Evolutionary conservation across 2,888 invertebrate genomes (phyloP).

Genomic region (Apamea monoglypha): DNA sequence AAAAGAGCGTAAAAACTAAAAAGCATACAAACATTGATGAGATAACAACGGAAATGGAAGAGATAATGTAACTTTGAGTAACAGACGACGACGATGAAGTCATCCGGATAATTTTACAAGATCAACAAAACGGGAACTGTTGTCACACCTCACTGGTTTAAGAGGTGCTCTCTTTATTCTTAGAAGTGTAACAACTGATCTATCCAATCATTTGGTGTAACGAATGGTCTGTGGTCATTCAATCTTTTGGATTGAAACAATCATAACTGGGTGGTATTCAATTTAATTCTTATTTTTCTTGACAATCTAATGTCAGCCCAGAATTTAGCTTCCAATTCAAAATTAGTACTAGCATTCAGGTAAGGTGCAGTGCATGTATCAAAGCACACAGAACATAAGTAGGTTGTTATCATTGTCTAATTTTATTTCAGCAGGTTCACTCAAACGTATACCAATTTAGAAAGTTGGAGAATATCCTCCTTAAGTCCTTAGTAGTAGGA

Average conservation of each 20-base stretch:
- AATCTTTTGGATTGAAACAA: conserved; percentile 39
- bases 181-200: conserved; percentile 54
- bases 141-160: conserved; percentile 67
- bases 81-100: conserved; percentile 72
- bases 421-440: background rate
- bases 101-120: conserved; percentile 74
- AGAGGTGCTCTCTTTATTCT: conserved; percentile 63
- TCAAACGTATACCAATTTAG: background rate
- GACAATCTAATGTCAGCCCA: background rate
- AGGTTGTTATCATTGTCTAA: background rate
- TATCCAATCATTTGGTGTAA: conserved; percentile 47
- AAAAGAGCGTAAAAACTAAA: conserved; percentile 48
- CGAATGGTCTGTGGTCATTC: conserved; percentile 49
- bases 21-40: conserved; percentile 71
- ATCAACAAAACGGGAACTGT: conserved; percentile 71
- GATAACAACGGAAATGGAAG: conserved; percentile 78
- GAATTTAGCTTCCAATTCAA: background rate
- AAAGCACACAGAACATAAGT: background rate
- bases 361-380: background rate
- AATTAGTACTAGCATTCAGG: background rate
- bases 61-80: conserved; percentile 78
- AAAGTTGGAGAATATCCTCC: background rate
- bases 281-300: background rate
- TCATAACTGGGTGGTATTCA: conserved; percentile 10
- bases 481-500: background rate